phyloP scores from a whole-genome alignment of 2,797 vertebrate genomes.

The Acrossocheilus fasciatus region DNA sequence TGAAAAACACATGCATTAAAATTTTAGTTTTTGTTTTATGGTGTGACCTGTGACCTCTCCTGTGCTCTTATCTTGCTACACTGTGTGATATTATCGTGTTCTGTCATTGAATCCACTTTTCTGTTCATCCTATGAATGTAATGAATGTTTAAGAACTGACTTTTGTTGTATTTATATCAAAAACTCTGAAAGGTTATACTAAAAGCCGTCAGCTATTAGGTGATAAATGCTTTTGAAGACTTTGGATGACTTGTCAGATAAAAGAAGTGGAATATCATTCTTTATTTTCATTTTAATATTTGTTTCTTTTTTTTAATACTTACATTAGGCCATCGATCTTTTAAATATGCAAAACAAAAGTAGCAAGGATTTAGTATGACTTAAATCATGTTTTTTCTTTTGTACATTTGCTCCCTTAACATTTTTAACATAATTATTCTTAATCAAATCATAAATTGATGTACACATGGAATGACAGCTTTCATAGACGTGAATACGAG shows the following conservation, averaged over 20 bases:
- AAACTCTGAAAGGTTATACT: slow-evolving; percentile 26
- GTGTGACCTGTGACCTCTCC: slow-evolving; percentile 14
- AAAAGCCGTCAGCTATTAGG: slow-evolving; percentile 2
- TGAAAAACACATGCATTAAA: neutral
- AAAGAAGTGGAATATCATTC: slow-evolving; percentile 15
- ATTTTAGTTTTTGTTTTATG: neutral
- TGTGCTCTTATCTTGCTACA: slow-evolving; percentile 13
- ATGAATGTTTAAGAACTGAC: slow-evolving; percentile 33
- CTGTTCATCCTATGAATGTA: slow-evolving; percentile 29
- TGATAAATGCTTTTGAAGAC: neutral
- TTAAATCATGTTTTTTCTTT: slow-evolving; percentile 22
- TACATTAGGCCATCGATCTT: slow-evolving; percentile 1
- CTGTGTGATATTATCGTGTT: neutral
- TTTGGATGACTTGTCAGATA: neutral
- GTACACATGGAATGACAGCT: slow-evolving; percentile 35
- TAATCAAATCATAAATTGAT: slow-evolving; percentile 12
- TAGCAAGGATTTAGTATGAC: slow-evolving; percentile 1
- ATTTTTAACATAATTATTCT: slow-evolving; percentile 30
- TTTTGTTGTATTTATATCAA: slow-evolving; percentile 45
- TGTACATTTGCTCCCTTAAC: slow-evolving; percentile 6
- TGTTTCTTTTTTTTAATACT: neutral
- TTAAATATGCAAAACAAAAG: slow-evolving; percentile 14
- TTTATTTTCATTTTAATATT: slow-evolving; percentile 14
- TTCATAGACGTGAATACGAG: neutral
- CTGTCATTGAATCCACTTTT: neutral